Conservation (phyloP, 2,113 vertebrate genomes). For the human (Homo sapiens) region GRCh38 chr12:102194501-102195000, state of each 20-base stretch:
- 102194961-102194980: slow-evolving; percentile 28
- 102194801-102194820: neutral
- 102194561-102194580: slow-evolving; percentile 7
- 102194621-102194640: neutral
- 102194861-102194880: neutral
- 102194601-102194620: slow-evolving; percentile 30
- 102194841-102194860: neutral
- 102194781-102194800: neutral
- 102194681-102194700: slow-evolving; percentile 36
- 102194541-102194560: slow-evolving; percentile 1
- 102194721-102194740: slow-evolving; percentile 35
- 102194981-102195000: slow-evolving; percentile 1
- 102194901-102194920: neutral
- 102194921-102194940: slow-evolving; percentile 3
- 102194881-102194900: neutral
- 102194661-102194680: slow-evolving; percentile 23
- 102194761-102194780: neutral
- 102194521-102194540: slow-evolving; percentile 27
- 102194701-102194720: slow-evolving; percentile 9
- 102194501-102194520: neutral
- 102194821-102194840: neutral
- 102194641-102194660: slow-evolving; percentile 21
- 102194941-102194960: neutral
- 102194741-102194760: slow-evolving; percentile 19
- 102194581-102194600: slow-evolving; percentile 21